phyloP scores from a whole-genome alignment of 2,113 vertebrate genomes.

The Catharus bicknelli region DNA sequence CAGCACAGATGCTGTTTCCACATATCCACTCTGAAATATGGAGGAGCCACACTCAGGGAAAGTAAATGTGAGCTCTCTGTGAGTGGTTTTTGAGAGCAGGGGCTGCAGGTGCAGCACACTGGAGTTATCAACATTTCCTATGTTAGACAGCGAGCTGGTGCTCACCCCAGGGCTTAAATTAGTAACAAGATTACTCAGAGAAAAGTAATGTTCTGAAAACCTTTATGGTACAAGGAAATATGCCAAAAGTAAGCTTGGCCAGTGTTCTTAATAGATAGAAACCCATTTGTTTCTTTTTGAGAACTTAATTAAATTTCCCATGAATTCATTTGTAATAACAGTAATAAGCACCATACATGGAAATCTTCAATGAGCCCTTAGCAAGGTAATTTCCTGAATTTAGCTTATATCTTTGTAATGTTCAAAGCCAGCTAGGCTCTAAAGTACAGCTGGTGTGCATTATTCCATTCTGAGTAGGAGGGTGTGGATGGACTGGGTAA shows the following conservation, averaged over 20 bases:
- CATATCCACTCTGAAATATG: neutral
- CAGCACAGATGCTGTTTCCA: neutral
- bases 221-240: constrained; percentile 14
- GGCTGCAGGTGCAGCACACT: neutral
- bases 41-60: neutral
- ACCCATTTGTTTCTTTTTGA: constrained; percentile 53
- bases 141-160: neutral
- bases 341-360: constrained; percentile 39
- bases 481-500: neutral
- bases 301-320: constrained; percentile 61
- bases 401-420: constrained; percentile 18
- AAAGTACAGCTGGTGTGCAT: constrained; percentile 51
- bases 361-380: constrained; percentile 26
- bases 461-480: neutral
- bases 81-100: neutral
- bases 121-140: neutral
- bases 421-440: constrained; percentile 29
- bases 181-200: constrained; percentile 53
- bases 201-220: constrained; percentile 35
- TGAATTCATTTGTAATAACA: constrained; percentile 59
- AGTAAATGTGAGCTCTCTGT: neutral
- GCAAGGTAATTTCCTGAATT: constrained; percentile 57
- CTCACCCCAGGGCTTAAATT: constrained; percentile 18
- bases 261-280: constrained; percentile 32
- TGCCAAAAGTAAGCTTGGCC: constrained; percentile 53